Evolutionary conservation across 23 tunicate genomes (phyloP).

Genomic region (Phallusia fumigata): DNA sequence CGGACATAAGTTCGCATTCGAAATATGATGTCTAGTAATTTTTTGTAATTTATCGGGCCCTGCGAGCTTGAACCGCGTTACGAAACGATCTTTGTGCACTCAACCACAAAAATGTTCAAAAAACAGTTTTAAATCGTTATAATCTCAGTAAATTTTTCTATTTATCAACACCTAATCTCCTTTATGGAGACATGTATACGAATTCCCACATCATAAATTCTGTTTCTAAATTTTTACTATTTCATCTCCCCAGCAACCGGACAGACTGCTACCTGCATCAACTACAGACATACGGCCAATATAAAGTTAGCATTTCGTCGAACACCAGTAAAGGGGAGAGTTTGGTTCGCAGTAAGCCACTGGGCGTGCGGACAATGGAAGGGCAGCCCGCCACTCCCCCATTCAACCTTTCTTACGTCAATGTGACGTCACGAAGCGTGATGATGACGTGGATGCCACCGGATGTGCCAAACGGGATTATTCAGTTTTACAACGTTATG

Average conservation of each 20-base stretch:
- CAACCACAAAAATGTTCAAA: no score
- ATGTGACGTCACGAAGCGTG: slow-evolving; percentile 49
- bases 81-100: no score
- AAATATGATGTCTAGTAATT: no score
- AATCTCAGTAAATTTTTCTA: no score
- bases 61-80: no score
- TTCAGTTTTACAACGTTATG: slow-evolving; percentile 40
- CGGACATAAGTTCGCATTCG: no score
- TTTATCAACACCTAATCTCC: no score
- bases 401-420: slow-evolving; percentile 33
- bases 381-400: slow-evolving; percentile 84
- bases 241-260: slow-evolving; percentile 33
- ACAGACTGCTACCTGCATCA: slow-evolving; percentile 21
- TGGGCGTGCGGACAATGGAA: slow-evolving; percentile 43
- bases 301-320: slow-evolving; percentile 35
- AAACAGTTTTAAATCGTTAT: no score
- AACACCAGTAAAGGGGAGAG: slow-evolving; percentile 57
- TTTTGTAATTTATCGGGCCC: no score
- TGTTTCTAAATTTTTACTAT: neutral
- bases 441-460: slow-evolving; percentile 47
- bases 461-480: slow-evolving; percentile 64
- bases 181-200: no score
- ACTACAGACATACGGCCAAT: slow-evolving; percentile 41
- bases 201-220: no score
- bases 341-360: slow-evolving; percentile 2